These are phyloP conservation scores for Platichthys flesus DNA, from an alignment of 2,113 vertebrate genomes.

Conservation along the genomic window DNA sequence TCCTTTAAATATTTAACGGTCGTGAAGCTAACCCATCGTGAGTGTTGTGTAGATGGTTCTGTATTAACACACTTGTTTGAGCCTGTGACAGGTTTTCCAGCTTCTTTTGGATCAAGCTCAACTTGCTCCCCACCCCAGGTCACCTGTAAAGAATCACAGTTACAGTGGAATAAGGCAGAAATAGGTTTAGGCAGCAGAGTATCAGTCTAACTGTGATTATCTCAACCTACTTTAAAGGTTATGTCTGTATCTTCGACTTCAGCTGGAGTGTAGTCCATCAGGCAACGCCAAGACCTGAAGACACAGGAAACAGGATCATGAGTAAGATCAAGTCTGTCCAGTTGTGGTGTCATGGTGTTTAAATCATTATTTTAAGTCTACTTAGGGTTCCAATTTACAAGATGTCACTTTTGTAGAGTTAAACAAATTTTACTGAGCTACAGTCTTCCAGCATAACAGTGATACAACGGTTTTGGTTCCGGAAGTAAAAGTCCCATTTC, in stretches of 20 bases:
- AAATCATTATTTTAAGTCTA: neutral
- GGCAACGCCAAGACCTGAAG: conserved; percentile 72
- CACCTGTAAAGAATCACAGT: conserved; percentile 63
- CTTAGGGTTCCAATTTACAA: neutral
- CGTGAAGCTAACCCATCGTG: neutral
- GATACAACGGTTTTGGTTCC: no score
- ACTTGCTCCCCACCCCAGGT: conserved; percentile 66
- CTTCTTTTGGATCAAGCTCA: conserved; percentile 71
- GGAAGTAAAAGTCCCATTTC: no score
- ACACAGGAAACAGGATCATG: neutral
- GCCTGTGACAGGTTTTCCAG: conserved; percentile 71
- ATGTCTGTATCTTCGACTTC: conserved; percentile 40
- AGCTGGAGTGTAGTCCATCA: conserved; percentile 74
- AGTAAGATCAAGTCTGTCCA: no score
- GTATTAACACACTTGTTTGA: conserved; percentile 73
- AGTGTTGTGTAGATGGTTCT: neutral
- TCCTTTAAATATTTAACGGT: no score
- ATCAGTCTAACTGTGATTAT: neutral
- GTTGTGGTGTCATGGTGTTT: no score
- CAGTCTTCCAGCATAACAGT: no score
- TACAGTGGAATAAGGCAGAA: neutral
- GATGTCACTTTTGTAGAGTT: no score
- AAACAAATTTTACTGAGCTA: no score
- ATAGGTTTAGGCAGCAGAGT: neutral
- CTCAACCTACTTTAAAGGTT: conserved; percentile 77